Evolutionary conservation across 2,113 vertebrate genomes (phyloP).

Genomic region (Centropus bengalensis): DNA sequence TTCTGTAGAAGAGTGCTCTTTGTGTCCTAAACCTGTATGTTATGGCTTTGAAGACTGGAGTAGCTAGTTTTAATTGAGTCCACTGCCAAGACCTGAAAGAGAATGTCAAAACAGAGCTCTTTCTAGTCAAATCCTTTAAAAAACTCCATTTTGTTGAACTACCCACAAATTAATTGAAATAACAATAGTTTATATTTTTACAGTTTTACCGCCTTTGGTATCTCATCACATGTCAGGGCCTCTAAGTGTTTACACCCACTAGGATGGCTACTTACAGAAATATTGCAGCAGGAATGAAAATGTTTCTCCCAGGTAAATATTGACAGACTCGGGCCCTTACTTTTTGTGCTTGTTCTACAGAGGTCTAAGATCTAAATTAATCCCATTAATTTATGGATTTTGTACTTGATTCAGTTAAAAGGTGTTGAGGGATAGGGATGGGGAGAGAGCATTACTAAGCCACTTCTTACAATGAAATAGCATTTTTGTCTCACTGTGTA

Average conservation of each 20-base stretch:
- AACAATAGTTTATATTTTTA: neutral
- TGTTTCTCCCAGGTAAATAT: neutral
- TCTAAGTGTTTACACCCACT: neutral
- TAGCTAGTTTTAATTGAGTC: constrained; percentile 16
- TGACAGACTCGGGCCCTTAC: neutral
- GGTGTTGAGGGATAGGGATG: neutral
- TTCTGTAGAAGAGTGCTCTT: neutral
- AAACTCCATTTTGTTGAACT: neutral
- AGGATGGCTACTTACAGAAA: neutral
- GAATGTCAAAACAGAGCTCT: neutral
- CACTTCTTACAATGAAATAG: neutral
- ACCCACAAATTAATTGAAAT: neutral
- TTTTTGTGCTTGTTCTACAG: neutral
- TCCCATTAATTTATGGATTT: neutral
- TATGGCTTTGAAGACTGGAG: neutral
- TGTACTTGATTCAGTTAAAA: neutral
- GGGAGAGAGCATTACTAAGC: neutral
- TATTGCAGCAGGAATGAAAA: neutral
- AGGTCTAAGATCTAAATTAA: neutral
- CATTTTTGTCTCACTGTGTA: neutral
- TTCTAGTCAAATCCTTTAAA: neutral
- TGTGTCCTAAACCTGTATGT: neutral
- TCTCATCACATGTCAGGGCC: neutral
- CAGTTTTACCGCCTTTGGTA: neutral
- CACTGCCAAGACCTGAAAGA: neutral